These are phyloP conservation scores for Toxonevra muliebris DNA, from an alignment of 2,888 invertebrate species.

Conservation along the genomic window DNA sequence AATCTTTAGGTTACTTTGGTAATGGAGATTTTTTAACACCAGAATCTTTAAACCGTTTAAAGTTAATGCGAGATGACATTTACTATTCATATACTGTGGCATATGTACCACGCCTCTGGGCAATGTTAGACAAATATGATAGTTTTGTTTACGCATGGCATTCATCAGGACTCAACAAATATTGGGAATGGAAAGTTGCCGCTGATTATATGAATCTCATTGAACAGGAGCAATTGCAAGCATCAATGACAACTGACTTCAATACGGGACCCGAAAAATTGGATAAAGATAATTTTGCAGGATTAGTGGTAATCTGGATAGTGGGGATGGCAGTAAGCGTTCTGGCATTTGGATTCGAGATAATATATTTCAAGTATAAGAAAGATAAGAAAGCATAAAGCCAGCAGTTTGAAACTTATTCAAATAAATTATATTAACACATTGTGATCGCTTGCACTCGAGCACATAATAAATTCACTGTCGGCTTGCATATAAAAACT, in stretches of 20 bases:
- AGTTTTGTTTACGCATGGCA: slow-evolving; percentile 69
- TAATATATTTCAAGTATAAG: slow-evolving; percentile 12
- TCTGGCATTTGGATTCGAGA: slow-evolving; percentile 47
- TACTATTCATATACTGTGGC: slow-evolving; percentile 72
- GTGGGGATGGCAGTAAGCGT: slow-evolving; percentile 49
- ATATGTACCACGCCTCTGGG: slow-evolving; percentile 72
- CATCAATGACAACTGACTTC: slow-evolving; percentile 44
- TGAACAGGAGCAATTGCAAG: slow-evolving; percentile 51
- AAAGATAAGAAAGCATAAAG: not conserved
- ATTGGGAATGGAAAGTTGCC: slow-evolving; percentile 70
- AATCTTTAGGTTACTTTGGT: slow-evolving; percentile 73
- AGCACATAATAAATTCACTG: no score
- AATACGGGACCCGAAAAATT: slow-evolving; percentile 51
- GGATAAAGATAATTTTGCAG: slow-evolving; percentile 53
- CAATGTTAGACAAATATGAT: slow-evolving; percentile 68
- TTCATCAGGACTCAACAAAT: slow-evolving; percentile 70
- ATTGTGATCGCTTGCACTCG: no score
- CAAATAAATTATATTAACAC: no score
- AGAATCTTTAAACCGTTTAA: slow-evolving; percentile 68
- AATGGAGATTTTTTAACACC: slow-evolving; percentile 72
- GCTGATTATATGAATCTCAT: slow-evolving; percentile 48
- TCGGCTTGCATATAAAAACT: no score
- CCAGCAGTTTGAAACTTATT: no score
- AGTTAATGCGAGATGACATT: slow-evolving; percentile 73
- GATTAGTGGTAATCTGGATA: slow-evolving; percentile 53